phyloP scores from a whole-genome alignment of 2,888 invertebrate species.

The Altica lythri region DNA sequence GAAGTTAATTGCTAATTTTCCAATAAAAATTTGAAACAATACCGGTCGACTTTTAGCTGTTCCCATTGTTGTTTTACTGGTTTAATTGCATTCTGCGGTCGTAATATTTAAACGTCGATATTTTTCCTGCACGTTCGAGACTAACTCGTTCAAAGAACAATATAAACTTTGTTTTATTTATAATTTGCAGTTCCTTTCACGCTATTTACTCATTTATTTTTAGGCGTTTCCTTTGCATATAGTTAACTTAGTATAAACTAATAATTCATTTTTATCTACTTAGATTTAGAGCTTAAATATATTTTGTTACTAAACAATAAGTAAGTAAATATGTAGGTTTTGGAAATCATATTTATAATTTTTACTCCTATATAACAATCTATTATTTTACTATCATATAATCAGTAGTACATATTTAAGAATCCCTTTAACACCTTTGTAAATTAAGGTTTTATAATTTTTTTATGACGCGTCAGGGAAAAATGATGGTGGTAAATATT shows the following conservation, averaged over 20 bases:
- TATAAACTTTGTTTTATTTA: conserved; percentile 19
- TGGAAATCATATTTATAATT: no score
- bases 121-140: conserved; percentile 6
- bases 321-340: no score
- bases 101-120: conserved; percentile 11
- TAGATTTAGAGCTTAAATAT: no score
- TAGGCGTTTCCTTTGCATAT: conserved; percentile 16
- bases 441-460: no score
- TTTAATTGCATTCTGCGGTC: conserved; percentile 6
- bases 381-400: no score
- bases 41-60: neutral
- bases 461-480: no score
- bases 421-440: no score
- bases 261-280: conserved; percentile 24
- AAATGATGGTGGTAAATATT: no score
- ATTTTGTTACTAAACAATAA: no score
- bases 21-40: conserved; percentile 11
- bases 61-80: neutral
- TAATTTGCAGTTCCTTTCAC: conserved; percentile 22
- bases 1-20: conserved; percentile 1
- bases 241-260: conserved; percentile 9
- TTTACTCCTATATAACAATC: no score
- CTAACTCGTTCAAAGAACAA: conserved; percentile 14
- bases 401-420: no score
- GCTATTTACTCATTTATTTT: conserved; percentile 24